phyloP scores from a whole-genome alignment of 2,797 vertebrate genomes.

The Anguilla marmorata region DNA sequence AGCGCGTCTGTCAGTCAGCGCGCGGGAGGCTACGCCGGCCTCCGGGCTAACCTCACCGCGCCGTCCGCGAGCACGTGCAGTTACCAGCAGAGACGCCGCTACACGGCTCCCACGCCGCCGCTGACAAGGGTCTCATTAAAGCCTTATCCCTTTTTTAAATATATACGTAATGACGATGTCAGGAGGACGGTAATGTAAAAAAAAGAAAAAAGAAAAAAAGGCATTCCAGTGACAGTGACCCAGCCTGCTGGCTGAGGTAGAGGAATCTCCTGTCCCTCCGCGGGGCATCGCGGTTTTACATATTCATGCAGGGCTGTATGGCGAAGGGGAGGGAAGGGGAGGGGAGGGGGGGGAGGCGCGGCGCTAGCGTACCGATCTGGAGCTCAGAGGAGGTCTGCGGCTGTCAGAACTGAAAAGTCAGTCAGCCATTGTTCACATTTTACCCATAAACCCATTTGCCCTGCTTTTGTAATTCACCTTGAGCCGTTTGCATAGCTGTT shows the following conservation, averaged over 20 bases:
- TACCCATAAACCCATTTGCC: not conserved
- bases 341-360: no score
- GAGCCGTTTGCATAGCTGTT: not conserved
- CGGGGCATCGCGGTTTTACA: not conserved
- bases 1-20: conserved; percentile 68
- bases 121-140: not conserved
- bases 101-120: not conserved
- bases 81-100: conserved; percentile 3
- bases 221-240: not conserved
- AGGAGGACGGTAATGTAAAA: not conserved
- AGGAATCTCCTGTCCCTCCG: not conserved
- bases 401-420: not conserved
- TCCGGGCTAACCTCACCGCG: conserved; percentile 44
- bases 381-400: conserved; percentile 32
- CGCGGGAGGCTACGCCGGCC: conserved; percentile 48
- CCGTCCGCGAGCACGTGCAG: not conserved
- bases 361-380: not conserved
- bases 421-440: not conserved
- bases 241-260: not conserved
- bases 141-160: not conserved
- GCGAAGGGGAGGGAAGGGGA: not conserved
- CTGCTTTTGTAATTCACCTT: not conserved
- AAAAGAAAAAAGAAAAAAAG: not conserved
- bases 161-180: not conserved
- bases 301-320: not conserved